Base-by-base conservation (phyloP, 2,797 vertebrate genomes). In the Bradypus variegatus region DNA sequence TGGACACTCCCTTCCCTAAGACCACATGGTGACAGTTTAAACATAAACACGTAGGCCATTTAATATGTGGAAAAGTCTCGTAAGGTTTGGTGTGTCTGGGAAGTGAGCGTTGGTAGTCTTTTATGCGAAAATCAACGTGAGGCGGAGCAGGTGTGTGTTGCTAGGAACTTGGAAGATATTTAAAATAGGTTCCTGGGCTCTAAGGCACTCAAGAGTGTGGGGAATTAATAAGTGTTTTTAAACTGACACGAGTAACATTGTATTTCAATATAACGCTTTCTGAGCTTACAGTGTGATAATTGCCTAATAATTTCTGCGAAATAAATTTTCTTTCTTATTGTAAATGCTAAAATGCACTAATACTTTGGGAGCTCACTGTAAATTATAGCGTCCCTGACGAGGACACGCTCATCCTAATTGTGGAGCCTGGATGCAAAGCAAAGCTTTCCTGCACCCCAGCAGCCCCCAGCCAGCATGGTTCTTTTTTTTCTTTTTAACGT, bases 291-390 rank as follows among this genome's bases (percentile, higher is more conserved):
- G 36, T 36, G 38, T 73, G 29, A 70, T 73, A 94, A 88, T 58
- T 72, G 77, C 12, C 84, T 65, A 58, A 83, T 77, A 78, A 91
- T 86, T 90, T 41, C 72, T 82, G 6, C 69, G 80, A 93, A 94
- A 73, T 60, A 82, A 85, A 65, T 36, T 75, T 72, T 38, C 58
- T 33, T 27, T 90, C 73, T 36, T 8, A 53, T 48, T 38, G 0
- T 78, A 73, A 88, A 85, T 81, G 88, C 27, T 85, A 64, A 76
- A 65, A 65, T 55, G 65, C 41, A n/a, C 18, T 76, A 90, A 89
- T n/a, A 69, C 60, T 55, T 23, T 58, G 76, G 91, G 85, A 55
- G 78, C 23, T n/a, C 67, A 67, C 55, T 87, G 18, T 48, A 83
- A 94, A 73, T 81, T 60, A 87, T 0, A 73, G 41, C 41, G 8